Evolutionary conservation across 2,888 invertebrate genomes (phyloP), one percentile per base, ranked within the genome.

Genomic region (Ommatoiulus sabulosus): DNA sequence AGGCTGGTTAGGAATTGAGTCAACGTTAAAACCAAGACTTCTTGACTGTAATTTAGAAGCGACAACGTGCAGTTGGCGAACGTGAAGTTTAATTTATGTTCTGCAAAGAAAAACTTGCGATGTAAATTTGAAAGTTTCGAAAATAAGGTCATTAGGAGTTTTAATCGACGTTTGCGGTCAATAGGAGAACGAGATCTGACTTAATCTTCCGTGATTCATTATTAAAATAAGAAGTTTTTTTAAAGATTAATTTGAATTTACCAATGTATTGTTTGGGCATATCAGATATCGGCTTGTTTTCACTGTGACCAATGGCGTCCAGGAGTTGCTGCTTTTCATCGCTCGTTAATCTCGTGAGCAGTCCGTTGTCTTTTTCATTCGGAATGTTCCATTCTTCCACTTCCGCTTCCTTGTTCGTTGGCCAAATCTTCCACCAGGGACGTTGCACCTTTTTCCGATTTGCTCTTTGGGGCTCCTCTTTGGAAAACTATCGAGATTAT

Each of bases 31-130:
- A 96, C 95, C 89, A 96, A 92, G 15, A 96, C 94, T 93, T 96
- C 96, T 20, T 87, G 89, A 90, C 94, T 95, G 89, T 95, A 94
- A 91, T 95, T 95, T 90, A 95, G 93, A 87, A 96, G 92, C 15
- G 95, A 95, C 89, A 96, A 90, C 1, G 95, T 95, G 90, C 95
- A 95, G 92, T 96, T 96, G 20, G 95, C 96, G 87, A 97, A 92
- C 0, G 96, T 95, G 90, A 97, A 93, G 92, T 96, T 96, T 89
- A 96, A 93, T 93, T 96, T 96, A 91, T 96, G 96, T 91, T 96
- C 96, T 95, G 93, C n/a, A 72, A 10, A 10, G 20, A 72, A 63
- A 63, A 10, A 63, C 48, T 52, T 35, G 35, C 35, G 1, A 52
- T 15, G 17, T 52, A 15, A 52, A 52, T 3, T 48, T 48, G 48